These are phyloP conservation scores for Ciconia nigra DNA, from an alignment of 2,797 vertebrate genomes.

Conservation along the genomic window DNA sequence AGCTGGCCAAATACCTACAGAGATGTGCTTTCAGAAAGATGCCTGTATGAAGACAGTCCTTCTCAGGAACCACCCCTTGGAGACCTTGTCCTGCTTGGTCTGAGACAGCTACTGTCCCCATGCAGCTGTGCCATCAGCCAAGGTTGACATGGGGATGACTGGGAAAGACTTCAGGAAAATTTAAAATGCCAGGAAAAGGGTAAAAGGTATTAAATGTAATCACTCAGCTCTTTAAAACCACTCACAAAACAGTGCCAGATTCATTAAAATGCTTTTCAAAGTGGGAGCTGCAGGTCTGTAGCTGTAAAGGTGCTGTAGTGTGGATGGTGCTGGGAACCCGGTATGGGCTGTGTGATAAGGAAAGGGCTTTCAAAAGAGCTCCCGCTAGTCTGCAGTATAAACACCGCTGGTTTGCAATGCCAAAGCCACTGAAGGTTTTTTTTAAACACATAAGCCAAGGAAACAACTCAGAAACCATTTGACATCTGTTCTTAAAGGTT, in stretches of 20 bases:
- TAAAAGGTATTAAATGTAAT: not conserved
- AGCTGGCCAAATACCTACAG: not conserved
- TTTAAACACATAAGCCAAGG: not conserved
- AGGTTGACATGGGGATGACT: not conserved
- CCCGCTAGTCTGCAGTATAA: rapidly evolving
- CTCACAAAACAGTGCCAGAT: not conserved
- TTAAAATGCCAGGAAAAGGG: not conserved
- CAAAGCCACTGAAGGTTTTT: not conserved
- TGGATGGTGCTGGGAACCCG: not conserved
- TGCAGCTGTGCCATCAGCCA: not conserved
- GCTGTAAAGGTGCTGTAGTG: not conserved
- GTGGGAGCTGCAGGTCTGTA: not conserved
- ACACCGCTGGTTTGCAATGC: not conserved
- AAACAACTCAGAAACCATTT: not conserved
- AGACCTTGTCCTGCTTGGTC: not conserved
- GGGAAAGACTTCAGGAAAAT: not conserved
- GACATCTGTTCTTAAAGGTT: not conserved
- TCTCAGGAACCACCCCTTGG: not conserved
- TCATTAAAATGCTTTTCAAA: not conserved
- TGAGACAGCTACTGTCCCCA: not conserved
- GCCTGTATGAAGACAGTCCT: not conserved
- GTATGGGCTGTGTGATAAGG: rapidly evolving
- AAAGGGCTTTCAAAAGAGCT: not conserved
- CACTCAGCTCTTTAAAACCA: not conserved
- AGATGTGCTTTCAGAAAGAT: not conserved